Evolutionary conservation across 2,888 invertebrate species (phyloP).

Genomic region (Phaonia tiefii): DNA sequence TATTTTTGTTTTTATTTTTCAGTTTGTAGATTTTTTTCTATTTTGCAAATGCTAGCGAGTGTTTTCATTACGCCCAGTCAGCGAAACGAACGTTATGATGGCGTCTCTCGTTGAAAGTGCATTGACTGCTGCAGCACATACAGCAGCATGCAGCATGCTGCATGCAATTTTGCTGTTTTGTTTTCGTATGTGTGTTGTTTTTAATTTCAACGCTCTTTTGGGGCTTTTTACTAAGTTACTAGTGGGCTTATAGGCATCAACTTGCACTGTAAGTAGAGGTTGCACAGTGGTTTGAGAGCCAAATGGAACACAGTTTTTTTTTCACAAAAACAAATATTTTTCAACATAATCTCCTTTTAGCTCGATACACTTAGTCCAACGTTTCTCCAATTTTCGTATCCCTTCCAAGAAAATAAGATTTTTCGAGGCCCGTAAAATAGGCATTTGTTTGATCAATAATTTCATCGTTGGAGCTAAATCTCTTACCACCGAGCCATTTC

Average conservation of each 20-base stretch:
- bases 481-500: too few relatives aligned
- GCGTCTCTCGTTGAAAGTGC: slow-evolving; percentile 66
- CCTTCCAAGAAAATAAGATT: too few relatives aligned
- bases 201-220: not conserved
- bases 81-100: slow-evolving; percentile 57
- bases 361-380: too few relatives aligned
- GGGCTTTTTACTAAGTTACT: not conserved
- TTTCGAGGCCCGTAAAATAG: too few relatives aligned
- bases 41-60: slow-evolving; percentile 18
- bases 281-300: not conserved
- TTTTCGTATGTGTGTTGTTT: not conserved
- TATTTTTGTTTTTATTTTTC: slow-evolving; percentile 25
- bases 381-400: too few relatives aligned
- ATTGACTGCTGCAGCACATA: slow-evolving; percentile 62
- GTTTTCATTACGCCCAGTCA: slow-evolving; percentile 56
- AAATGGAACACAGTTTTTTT: too few relatives aligned
- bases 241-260: too few relatives aligned
- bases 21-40: slow-evolving; percentile 26
- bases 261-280: not conserved
- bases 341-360: too few relatives aligned
- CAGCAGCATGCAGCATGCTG: slow-evolving; percentile 21
- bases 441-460: too few relatives aligned
- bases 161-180: slow-evolving; percentile 3
- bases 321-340: too few relatives aligned
- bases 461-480: too few relatives aligned